Evolutionary conservation across 2,888 invertebrate genomes (phyloP).

Genomic region (Noctua janthina): DNA sequence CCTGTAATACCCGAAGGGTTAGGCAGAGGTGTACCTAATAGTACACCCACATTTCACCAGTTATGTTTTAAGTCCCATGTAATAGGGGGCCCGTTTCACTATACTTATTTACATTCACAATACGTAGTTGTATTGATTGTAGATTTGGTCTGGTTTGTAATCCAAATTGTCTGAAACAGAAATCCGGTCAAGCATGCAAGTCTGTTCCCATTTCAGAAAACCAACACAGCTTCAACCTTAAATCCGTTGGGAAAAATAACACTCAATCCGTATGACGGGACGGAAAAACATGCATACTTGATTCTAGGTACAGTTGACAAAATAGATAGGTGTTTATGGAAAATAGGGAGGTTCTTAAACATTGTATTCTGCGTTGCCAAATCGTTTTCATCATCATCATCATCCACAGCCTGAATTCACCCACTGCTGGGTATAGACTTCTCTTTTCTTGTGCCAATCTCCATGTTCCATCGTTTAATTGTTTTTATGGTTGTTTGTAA

Average conservation of each 20-base stretch:
- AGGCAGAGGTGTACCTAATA: too few relatives aligned
- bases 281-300: constrained; percentile 39
- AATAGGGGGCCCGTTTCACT: background rate
- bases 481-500: background rate
- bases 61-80: too few relatives aligned
- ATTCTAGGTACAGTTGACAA: constrained; percentile 17
- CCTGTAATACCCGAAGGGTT: too few relatives aligned
- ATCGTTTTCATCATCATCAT: too few relatives aligned
- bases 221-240: background rate
- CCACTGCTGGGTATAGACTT: too few relatives aligned
- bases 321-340: background rate
- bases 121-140: background rate
- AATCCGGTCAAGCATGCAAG: background rate
- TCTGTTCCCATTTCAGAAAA: background rate
- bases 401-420: too few relatives aligned
- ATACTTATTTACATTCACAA: background rate
- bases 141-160: background rate
- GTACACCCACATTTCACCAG: too few relatives aligned
- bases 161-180: background rate
- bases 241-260: constrained; percentile 27
- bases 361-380: background rate
- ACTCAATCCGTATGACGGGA: constrained; percentile 22
- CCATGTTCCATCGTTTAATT: too few relatives aligned
- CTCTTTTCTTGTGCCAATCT: too few relatives aligned
- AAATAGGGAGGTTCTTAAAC: background rate